phyloP scores from a whole-genome alignment of 2,797 vertebrate genomes.

The Chiloscyllium punctatum region DNA sequence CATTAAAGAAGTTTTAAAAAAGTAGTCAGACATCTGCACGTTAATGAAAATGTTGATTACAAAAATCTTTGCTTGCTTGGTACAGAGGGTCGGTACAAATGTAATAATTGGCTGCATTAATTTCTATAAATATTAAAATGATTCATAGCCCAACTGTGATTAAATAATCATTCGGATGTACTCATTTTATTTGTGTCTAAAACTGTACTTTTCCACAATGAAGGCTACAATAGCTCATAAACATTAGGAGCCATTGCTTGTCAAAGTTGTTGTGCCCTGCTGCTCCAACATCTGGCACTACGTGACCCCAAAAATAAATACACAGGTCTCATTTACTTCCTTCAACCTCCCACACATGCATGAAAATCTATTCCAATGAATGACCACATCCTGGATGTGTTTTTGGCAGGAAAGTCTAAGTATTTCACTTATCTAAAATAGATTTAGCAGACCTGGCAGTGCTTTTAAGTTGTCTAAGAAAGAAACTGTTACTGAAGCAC shows the following conservation, averaged over 20 bases:
- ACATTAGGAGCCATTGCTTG: neutral
- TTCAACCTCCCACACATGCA: slow-evolving; percentile 22
- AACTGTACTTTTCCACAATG: neutral
- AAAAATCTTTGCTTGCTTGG: neutral
- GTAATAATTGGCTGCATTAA: neutral
- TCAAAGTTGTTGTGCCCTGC: neutral
- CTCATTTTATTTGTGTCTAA: neutral
- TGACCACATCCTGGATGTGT: slow-evolving; percentile 38
- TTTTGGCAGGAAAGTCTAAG: slow-evolving; percentile 29
- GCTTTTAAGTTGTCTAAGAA: neutral
- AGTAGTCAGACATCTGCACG: neutral
- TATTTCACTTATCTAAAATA: slow-evolving; percentile 35
- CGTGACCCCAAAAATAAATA: slow-evolving; percentile 18
- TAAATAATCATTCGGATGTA: neutral
- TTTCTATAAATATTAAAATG: neutral
- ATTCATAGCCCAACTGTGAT: neutral
- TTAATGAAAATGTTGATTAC: neutral
- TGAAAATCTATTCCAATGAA: slow-evolving; percentile 6
- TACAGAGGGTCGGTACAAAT: neutral
- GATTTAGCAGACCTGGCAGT: slow-evolving; percentile 9
- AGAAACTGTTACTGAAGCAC: neutral
- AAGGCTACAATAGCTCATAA: neutral
- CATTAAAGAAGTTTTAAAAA: neutral
- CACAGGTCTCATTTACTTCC: slow-evolving; percentile 30
- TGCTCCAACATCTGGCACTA: neutral